Conservation (phyloP, 2,797 vertebrate species). For the Cyclura pinguis region DNA sequence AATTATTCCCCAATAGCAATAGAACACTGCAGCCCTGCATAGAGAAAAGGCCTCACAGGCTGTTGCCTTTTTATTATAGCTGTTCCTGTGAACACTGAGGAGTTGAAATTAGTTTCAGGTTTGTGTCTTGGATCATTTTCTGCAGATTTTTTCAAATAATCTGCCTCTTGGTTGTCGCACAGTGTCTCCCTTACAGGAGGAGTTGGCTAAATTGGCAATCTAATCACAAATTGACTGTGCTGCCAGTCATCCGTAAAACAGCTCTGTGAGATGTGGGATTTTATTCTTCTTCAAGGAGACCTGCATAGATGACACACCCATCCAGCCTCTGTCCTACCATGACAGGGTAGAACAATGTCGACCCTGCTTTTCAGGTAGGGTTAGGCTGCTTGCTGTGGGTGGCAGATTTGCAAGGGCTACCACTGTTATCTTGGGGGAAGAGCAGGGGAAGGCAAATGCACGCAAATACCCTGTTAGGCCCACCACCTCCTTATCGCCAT, state of each 20-base stretch:
- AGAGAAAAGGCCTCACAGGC: background rate
- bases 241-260: background rate
- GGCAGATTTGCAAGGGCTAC: background rate
- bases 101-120: slow-evolving; percentile 15
- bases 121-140: background rate
- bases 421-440: background rate
- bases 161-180: background rate
- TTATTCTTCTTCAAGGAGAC: background rate
- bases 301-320: background rate
- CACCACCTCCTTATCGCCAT: background rate
- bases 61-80: background rate
- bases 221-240: background rate
- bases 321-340: too few relatives aligned
- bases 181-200: background rate
- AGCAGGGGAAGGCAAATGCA: background rate
- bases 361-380: background rate
- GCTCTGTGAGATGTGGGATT: background rate
- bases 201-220: background rate
- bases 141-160: background rate
- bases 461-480: background rate
- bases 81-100: background rate
- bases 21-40: background rate
- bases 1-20: slow-evolving; percentile 31
- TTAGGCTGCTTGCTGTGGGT: background rate
- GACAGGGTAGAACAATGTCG: too few relatives aligned